Evolutionary conservation across 2,113 vertebrate species (phyloP).

Genomic region (Melanerpes formicivorus): DNA sequence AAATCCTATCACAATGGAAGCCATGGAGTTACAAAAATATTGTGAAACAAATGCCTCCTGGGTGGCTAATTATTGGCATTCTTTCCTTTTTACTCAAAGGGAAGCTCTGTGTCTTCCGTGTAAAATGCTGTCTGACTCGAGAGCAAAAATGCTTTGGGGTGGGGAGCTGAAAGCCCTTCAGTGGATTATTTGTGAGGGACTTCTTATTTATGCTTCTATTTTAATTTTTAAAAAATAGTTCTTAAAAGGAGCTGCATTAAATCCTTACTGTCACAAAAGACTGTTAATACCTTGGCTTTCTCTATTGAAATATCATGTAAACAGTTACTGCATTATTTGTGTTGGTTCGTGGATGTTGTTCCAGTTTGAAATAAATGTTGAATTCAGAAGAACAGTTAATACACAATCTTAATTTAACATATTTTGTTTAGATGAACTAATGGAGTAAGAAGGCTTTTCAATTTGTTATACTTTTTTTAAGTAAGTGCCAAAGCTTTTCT

Average conservation of each 20-base stretch:
- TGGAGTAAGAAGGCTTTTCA: conserved; percentile 28
- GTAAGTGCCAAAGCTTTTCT: conserved; percentile 17
- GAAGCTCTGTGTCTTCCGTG: conserved; percentile 56
- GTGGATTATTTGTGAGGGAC: conserved; percentile 28
- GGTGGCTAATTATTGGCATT: conserved; percentile 76
- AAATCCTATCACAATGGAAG: conserved; percentile 72
- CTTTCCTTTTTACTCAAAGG: conserved; percentile 65
- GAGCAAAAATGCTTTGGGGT: conserved; percentile 51
- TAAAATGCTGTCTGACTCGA: conserved; percentile 52
- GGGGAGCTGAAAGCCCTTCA: conserved; percentile 42
- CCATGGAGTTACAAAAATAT: conserved; percentile 68
- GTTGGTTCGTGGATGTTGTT: not conserved
- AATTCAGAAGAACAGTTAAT: conserved; percentile 54
- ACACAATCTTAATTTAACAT: conserved; percentile 25
- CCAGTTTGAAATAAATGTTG: conserved; percentile 38
- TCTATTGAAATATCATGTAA: conserved; percentile 36
- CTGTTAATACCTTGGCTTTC: conserved; percentile 47
- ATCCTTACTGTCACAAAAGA: not conserved
- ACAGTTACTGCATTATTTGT: conserved; percentile 47
- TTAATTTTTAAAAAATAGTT: not conserved
- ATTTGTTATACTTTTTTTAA: conserved; percentile 18
- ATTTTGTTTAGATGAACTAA: conserved; percentile 52
- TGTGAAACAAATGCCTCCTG: conserved; percentile 73
- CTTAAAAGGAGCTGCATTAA: not conserved
- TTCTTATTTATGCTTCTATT: conserved; percentile 48